Evolutionary conservation across 2,797 vertebrate genomes (phyloP).

Genomic region (Girardinus metallicus): DNA sequence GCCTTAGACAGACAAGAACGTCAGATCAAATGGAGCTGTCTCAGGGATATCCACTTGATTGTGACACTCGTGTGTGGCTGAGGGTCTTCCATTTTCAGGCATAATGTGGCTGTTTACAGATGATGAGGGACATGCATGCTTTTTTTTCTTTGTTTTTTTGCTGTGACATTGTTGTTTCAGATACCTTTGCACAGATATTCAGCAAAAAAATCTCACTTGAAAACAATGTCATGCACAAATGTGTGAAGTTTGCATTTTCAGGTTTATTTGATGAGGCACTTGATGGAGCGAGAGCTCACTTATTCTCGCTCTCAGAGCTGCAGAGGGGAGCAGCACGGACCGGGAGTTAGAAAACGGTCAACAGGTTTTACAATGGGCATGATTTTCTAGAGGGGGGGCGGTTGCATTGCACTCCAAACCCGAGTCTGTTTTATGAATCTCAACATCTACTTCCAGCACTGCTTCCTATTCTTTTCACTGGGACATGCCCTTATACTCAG

Average conservation of each 20-base stretch:
- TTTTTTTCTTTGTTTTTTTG: conserved; percentile 1
- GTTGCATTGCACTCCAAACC: conserved; percentile 32
- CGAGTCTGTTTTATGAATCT: conserved; percentile 24
- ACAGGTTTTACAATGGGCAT: conserved; percentile 12
- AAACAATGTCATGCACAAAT: conserved; percentile 54
- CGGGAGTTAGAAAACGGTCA: conserved; percentile 12
- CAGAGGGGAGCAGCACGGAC: conserved; percentile 26
- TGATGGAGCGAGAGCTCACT: conserved; percentile 43
- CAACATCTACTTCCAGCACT: conserved; percentile 31
- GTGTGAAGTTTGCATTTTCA: conserved; percentile 55
- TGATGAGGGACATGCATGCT: conserved; percentile 56
- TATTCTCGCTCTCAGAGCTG: conserved; percentile 25
- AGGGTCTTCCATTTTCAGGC: conserved; percentile 76
- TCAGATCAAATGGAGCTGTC: conserved; percentile 76
- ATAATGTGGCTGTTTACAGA: conserved; percentile 47
- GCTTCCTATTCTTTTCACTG: conserved; percentile 18
- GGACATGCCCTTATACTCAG: conserved; percentile 39
- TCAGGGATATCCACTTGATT: conserved; percentile 83
- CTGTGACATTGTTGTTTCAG: conserved; percentile 58
- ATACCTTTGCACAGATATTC: conserved; percentile 69
- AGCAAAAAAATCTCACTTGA: conserved; percentile 74
- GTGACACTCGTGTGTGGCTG: conserved; percentile 70
- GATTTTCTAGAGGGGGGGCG: conserved; percentile 13
- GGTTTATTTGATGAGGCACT: conserved; percentile 51
- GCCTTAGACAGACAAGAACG: conserved; percentile 71